Conservation (phyloP, 2,888 invertebrate species). For the Deilephila elpenor region DNA sequence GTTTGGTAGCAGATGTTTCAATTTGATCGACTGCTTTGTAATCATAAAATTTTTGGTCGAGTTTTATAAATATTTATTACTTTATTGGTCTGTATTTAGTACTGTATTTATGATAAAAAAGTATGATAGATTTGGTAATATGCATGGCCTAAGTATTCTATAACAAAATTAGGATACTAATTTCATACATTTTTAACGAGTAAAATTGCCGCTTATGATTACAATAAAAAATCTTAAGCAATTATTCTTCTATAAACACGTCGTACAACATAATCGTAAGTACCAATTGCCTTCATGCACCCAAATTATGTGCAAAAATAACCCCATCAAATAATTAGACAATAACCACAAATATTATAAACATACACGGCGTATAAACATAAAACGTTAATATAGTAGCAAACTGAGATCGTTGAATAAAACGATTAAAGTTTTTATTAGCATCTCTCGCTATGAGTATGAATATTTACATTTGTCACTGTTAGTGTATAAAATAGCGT, state of each 20-base stretch:
- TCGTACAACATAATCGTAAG: not conserved
- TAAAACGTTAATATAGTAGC: not conserved
- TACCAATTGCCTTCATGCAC: not conserved
- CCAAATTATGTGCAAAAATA: not conserved
- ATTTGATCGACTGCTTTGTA: no score
- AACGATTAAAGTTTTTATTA: not conserved
- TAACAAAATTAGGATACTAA: no score
- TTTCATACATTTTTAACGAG: no score
- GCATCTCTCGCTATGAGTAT: not conserved
- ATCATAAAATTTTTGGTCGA: no score
- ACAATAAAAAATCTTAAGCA: not conserved
- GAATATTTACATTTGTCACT: not conserved
- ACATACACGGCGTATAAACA: not conserved
- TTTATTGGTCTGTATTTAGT: no score
- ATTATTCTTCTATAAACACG: not conserved
- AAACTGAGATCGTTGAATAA: not conserved
- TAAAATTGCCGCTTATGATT: not conserved
- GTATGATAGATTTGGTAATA: no score
- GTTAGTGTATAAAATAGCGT: not conserved
- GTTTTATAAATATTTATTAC: no score
- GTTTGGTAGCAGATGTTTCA: no score
- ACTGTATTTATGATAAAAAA: no score
- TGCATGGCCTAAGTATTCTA: no score
- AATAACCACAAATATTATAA: not conserved
- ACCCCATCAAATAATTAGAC: not conserved